These are phyloP conservation scores for Dipus sagitta DNA, from an alignment of 2,797 vertebrate genomes.

Conservation along the genomic window DNA sequence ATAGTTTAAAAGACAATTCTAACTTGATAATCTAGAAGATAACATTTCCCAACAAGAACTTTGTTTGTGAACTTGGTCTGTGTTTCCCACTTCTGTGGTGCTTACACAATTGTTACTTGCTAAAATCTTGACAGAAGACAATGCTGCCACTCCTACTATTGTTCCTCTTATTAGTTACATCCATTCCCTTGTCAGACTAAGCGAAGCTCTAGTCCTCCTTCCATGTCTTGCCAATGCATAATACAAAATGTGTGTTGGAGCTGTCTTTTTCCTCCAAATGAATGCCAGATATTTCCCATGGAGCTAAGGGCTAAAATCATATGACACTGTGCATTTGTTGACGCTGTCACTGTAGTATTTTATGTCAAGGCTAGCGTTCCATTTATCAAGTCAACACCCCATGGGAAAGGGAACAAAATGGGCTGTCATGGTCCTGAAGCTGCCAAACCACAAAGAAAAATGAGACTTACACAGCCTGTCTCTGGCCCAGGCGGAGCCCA, in stretches of 20 bases:
- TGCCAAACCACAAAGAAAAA: conserved; percentile 61
- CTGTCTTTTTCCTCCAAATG: conserved; percentile 41
- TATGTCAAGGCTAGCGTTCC: conserved; percentile 10
- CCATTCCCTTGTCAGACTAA: neutral
- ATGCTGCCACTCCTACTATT: neutral
- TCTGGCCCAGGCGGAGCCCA: neutral
- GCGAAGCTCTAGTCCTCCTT: neutral
- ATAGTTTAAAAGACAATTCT: neutral
- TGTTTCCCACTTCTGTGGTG: conserved; percentile 2
- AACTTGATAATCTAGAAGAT: neutral
- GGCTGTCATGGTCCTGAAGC: neutral
- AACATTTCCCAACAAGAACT: neutral
- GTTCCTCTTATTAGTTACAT: conserved; percentile 9
- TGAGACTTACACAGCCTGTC: neutral
- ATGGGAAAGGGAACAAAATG: neutral
- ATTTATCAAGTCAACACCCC: neutral
- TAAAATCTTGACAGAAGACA: conserved; percentile 36
- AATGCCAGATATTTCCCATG: conserved; percentile 4
- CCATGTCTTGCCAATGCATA: neutral
- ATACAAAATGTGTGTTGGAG: neutral
- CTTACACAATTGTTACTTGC: neutral
- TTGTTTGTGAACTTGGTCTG: neutral
- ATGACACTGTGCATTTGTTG: neutral
- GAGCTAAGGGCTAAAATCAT: conserved; percentile 6
- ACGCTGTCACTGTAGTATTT: neutral